phyloP scores from a whole-genome alignment of 2,888 invertebrate species.

The Drosophila neotestacea region DNA sequence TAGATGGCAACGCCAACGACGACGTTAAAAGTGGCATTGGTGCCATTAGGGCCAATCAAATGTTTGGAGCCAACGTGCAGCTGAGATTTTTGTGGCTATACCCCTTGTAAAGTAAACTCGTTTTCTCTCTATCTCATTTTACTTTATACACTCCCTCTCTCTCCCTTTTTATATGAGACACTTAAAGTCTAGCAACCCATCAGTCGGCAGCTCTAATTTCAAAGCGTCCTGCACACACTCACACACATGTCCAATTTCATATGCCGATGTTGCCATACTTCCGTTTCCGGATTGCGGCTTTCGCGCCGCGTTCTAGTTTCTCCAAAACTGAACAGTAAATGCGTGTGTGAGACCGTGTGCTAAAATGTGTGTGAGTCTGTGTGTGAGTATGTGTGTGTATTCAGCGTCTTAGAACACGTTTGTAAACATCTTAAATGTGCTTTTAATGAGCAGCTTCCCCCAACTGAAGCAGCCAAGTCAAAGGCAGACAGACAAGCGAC shows the following conservation, averaged over 20 bases:
- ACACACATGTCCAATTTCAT: slow-evolving; percentile 18
- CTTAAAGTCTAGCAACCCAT: slow-evolving; percentile 8
- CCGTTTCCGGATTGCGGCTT: slow-evolving; percentile 63
- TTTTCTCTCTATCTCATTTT: not conserved
- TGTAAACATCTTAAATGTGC: slow-evolving; percentile 80
- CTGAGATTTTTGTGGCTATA: slow-evolving; percentile 57
- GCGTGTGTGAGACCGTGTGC: slow-evolving; percentile 2
- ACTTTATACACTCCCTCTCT: not conserved
- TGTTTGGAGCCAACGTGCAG: slow-evolving; percentile 35
- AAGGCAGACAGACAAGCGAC: slow-evolving; percentile 34
- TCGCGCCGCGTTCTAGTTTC: slow-evolving; percentile 55
- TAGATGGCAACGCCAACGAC: slow-evolving; percentile 37
- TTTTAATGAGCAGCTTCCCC: slow-evolving; percentile 76
- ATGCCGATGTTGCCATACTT: slow-evolving; percentile 40
- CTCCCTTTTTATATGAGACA: not conserved
- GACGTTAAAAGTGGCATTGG: slow-evolving; percentile 12
- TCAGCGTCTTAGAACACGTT: slow-evolving; percentile 70
- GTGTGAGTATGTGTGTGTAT: slow-evolving; percentile 31
- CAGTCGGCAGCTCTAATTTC: slow-evolving; percentile 36
- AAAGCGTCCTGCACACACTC: slow-evolving; percentile 5
- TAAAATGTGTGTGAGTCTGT: not conserved
- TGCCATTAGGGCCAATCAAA: slow-evolving; percentile 69
- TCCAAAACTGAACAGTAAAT: slow-evolving; percentile 54
- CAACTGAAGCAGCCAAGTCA: slow-evolving; percentile 30
- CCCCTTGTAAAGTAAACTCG: slow-evolving; percentile 56